Evolutionary conservation across 2,888 invertebrate genomes (phyloP).

Genomic region (Meta bourneti): DNA sequence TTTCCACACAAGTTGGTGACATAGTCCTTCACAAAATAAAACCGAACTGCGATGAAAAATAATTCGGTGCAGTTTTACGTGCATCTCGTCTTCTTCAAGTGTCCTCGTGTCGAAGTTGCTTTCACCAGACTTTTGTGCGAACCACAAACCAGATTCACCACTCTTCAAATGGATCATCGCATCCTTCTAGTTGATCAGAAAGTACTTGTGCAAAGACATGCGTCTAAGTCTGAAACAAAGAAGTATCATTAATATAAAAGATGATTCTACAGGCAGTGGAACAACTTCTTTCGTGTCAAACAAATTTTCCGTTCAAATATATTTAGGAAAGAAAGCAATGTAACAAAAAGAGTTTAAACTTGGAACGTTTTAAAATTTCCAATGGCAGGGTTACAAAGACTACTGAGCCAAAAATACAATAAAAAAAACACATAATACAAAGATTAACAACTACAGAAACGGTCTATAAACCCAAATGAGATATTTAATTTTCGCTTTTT

Average conservation of each 20-base stretch:
- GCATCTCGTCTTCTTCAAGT: conserved; percentile 5
- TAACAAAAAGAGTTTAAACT: no score
- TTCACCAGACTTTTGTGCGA: background rate
- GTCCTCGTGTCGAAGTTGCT: background rate
- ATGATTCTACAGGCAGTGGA: no score
- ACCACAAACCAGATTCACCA: background rate
- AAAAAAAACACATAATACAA: no score
- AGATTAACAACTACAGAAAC: no score
- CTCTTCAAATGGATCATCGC: background rate
- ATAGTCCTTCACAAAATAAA: background rate
- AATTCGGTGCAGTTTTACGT: background rate
- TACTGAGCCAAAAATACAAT: no score
- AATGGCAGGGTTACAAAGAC: no score
- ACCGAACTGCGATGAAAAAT: background rate
- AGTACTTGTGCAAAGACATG: background rate
- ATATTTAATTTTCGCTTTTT: no score
- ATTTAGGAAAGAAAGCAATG: no score
- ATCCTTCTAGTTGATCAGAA: background rate
- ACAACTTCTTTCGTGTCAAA: no score
- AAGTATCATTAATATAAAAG: background rate
- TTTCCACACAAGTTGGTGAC: background rate
- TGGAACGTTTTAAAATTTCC: no score
- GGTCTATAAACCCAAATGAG: no score
- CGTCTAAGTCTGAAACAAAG: background rate
- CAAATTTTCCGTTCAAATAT: no score